Base-by-base conservation (phyloP, 2,888 invertebrate species). In the Dryadula phaetusa region DNA sequence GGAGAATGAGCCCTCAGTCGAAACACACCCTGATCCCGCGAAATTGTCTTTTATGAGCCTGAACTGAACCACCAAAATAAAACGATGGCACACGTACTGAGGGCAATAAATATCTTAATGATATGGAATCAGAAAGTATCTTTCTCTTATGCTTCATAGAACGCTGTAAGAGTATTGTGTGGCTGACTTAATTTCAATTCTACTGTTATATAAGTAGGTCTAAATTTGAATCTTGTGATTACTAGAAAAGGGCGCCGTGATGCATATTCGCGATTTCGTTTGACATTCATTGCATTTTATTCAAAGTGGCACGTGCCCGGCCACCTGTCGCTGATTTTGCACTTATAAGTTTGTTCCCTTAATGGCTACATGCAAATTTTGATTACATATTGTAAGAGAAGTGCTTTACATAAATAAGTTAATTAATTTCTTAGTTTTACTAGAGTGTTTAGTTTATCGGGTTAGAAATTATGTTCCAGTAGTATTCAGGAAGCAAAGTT, bases 41-140 rank as follows among this genome's bases (percentile, higher is more conserved):
- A 91, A 87, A 85, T 75, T 85, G 79, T 82, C 74, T 80, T 82
- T 78, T 90, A 82, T 79, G 79, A 78, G 79, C 80, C 74, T 76
- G 54, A 72, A 53, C 78, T 75, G 75, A 89, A 76, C 76, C 72
- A 76, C 79, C 81, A 88, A 85, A 87, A 85, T 88, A 81, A 83
- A 86, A 85, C 79, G 80, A 76, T 77, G 73, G 73, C 72, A 71
- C 67, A 78, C 76, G 77, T 78, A 76, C 73, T 71, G 72, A 77
- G 79, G 77, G 87, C 87, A 88, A 92, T 91, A 90, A 90, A 91
- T 92, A 90, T 91, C 88, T 89, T 88, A 88, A 88, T 92, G 92
- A 91, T 90, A 91, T 88, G 85, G 91, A 92, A 92, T 91, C 92
- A 90, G 85, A 92, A 89, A 89, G 90, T 90, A 91, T 92, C 91